phyloP scores from a whole-genome alignment of 2,113 vertebrate genomes.

The Marcusenius ussheri region DNA sequence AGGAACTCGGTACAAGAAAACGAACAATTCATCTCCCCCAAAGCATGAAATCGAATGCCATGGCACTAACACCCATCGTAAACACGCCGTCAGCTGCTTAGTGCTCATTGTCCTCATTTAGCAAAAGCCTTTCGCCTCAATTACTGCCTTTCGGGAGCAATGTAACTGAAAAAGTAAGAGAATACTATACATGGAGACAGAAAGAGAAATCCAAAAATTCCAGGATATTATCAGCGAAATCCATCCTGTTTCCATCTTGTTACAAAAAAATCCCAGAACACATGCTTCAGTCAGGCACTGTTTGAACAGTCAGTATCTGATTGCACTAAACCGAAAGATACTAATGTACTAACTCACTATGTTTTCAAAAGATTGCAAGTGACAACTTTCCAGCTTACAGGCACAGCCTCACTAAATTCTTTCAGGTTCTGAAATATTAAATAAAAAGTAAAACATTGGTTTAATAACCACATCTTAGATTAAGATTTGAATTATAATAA shows the following conservation, averaged over 20 bases:
- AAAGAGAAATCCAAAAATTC: neutral
- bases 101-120: neutral
- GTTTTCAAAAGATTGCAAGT: neutral
- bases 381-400: neutral
- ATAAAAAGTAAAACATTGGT: neutral
- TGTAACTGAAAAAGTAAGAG: neutral
- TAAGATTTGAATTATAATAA: neutral
- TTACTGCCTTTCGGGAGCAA: neutral
- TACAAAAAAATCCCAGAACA: neutral
- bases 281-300: neutral
- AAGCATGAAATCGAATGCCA: constrained; percentile 8
- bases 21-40: neutral
- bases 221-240: neutral
- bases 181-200: neutral
- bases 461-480: neutral
- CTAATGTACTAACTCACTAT: neutral
- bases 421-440: neutral
- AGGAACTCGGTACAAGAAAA: neutral
- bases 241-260: neutral
- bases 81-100: neutral
- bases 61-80: neutral
- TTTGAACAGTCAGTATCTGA: neutral
- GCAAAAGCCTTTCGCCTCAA: neutral
- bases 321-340: neutral
- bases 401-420: neutral